Evolutionary conservation across 2,797 vertebrate genomes (phyloP), one percentile per base, ranked within the genome.

Genomic region (Distichodus sexfasciatus): DNA sequence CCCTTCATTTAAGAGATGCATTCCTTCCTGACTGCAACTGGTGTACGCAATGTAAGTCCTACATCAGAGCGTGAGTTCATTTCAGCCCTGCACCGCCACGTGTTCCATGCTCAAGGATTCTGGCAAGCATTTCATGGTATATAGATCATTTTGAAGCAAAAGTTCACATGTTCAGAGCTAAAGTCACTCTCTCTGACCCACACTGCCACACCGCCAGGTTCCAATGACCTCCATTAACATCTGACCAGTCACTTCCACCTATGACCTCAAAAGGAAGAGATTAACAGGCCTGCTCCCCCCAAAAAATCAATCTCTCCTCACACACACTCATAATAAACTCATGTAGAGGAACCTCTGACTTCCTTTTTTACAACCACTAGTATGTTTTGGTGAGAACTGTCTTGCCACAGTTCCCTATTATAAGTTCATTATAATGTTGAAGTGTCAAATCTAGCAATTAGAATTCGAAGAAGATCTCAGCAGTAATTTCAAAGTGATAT

Each of bases 131-230:
- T 59, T 46, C 29, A 9, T 3, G 15, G n/a, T n/a, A n/a, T 69
- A 54, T 70, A 57, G 35, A 74, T 50, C 58, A 40, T 36, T 47
- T 35, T 65, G 66, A 23, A 64, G 41, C 58, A 74, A 51, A n/a
- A 55, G 47, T 53, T 67, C 69, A 62, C 46, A 26, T 64, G 53
- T 46, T 61, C 38, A 66, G 66, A 44, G 58, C n/a, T 62, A 21
- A 70, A 66, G 55, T 70, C 66, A 58, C 21, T 2, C 24, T 7
- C 10, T 66, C 41, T 63, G 50, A 69, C 29, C 60, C 66, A 53
- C 28, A 28, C 31, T 19, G 35, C 47, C 4, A 36, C 15, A 26
- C 58, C 3, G 14, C 7, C 38, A 65, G 54, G 66, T 66, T 60
- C n/a, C 61, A 31, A 19, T 41, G 9, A 64, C 63, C 62, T 58